Evolutionary conservation across 2,113 vertebrate species (phyloP).

Genomic region (Pardalotus punctatus): DNA sequence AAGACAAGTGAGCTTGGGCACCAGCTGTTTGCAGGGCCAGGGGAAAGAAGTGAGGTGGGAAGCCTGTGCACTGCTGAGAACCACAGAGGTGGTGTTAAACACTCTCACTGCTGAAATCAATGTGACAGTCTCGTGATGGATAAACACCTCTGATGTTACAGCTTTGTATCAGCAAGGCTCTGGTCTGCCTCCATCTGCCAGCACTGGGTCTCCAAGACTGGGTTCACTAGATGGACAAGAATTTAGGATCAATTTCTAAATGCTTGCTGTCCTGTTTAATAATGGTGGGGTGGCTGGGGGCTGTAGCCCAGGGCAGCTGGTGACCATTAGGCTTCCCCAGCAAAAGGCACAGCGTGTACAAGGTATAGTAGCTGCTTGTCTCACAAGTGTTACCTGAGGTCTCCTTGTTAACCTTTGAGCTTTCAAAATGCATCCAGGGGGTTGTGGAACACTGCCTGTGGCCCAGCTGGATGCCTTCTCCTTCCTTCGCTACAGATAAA

Average conservation of each 20-base stretch:
- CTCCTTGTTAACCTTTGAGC: background rate
- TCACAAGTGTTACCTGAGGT: background rate
- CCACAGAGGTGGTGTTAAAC: background rate
- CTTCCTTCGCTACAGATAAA: background rate
- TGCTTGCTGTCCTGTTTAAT: background rate
- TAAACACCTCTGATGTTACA: rapidly evolving
- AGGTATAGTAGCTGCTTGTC: background rate
- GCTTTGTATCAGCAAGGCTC: background rate
- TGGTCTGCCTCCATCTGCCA: background rate
- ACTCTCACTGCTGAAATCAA: background rate
- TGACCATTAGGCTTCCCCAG: background rate
- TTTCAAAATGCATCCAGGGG: background rate
- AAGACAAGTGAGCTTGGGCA: background rate
- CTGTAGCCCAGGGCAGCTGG: background rate
- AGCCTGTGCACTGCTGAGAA: background rate
- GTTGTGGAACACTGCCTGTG: background rate
- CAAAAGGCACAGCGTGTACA: background rate
- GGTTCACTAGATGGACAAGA: background rate
- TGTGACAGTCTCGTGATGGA: background rate
- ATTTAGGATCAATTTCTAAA: background rate
- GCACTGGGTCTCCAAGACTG: rapidly evolving
- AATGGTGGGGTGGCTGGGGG: background rate
- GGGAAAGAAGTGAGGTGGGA: background rate
- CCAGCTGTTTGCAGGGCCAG: background rate
- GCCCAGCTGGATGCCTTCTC: background rate